These are phyloP conservation scores for Pterocles gutturalis DNA, from an alignment of 2,113 vertebrate genomes.

Conservation along the genomic window DNA sequence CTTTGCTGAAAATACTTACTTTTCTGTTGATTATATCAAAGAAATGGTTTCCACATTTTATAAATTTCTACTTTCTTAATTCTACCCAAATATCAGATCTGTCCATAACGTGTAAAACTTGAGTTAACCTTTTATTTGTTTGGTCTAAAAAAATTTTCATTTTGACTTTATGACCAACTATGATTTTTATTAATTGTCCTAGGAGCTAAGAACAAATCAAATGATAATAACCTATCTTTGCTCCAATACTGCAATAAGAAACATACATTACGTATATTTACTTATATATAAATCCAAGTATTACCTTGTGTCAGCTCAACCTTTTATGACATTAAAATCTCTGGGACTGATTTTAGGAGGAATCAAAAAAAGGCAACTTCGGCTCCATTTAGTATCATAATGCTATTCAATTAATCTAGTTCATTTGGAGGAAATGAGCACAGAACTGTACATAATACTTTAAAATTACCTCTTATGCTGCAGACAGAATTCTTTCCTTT, in stretches of 20 bases:
- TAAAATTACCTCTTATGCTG: background rate
- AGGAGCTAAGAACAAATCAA: background rate
- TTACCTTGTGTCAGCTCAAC: background rate
- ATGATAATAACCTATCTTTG: background rate
- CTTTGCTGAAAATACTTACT: background rate
- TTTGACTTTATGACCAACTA: background rate
- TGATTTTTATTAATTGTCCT: background rate
- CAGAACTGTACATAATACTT: background rate
- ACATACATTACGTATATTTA: background rate
- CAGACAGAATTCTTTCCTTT: background rate
- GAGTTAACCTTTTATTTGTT: background rate
- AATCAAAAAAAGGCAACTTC: background rate
- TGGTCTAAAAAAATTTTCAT: background rate
- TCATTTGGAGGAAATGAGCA: background rate
- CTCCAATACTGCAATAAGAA: background rate
- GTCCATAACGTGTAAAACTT: background rate
- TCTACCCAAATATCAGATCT: background rate
- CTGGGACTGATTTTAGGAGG: background rate
- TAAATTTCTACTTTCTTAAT: background rate
- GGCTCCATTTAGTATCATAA: background rate
- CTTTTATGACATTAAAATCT: background rate
- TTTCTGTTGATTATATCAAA: background rate
- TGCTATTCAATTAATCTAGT: background rate
- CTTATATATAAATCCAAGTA: background rate
- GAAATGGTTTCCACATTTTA: background rate